phyloP scores from a whole-genome alignment of 2,113 vertebrate genomes.

The Onychostruthus taczanowskii region DNA sequence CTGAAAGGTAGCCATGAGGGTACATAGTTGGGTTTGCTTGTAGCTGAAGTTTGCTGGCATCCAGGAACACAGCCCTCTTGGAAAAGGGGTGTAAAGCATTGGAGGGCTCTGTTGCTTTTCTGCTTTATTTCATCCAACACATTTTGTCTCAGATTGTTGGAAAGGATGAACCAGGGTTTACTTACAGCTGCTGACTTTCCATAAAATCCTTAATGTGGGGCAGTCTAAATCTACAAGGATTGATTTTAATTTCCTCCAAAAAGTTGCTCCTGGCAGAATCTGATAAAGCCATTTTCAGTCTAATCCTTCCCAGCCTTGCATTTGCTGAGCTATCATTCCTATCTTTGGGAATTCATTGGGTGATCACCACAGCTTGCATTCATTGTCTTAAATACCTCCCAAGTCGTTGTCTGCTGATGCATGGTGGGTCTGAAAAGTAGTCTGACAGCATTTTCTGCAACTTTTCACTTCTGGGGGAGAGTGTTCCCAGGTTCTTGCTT shows the following conservation, averaged over 20 bases:
- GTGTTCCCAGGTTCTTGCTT: neutral
- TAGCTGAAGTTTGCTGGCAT: neutral
- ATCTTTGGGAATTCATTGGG: slow-evolving; percentile 10
- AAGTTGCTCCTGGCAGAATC: slow-evolving; percentile 52
- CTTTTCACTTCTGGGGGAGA: neutral
- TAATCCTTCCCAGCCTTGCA: slow-evolving; percentile 47
- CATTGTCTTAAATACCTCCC: slow-evolving; percentile 55
- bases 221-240: slow-evolving; percentile 38
- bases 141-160: neutral
- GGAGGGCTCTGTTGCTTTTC: neutral
- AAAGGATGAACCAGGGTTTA: neutral
- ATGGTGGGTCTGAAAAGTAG: neutral
- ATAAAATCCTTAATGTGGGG: slow-evolving; percentile 5
- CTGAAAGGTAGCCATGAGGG: neutral
- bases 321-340: slow-evolving; percentile 17
- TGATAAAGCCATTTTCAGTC: slow-evolving; percentile 32
- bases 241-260: slow-evolving; percentile 54
- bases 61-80: neutral
- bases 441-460: slow-evolving; percentile 18
- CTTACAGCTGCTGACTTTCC: neutral
- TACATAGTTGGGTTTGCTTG: neutral
- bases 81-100: neutral
- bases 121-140: neutral
- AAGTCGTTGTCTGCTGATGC: neutral
- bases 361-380: slow-evolving; percentile 40